Base-by-base conservation (phyloP, 1,140 invertebrate genomes). In the Pantala flavescens region DNA sequence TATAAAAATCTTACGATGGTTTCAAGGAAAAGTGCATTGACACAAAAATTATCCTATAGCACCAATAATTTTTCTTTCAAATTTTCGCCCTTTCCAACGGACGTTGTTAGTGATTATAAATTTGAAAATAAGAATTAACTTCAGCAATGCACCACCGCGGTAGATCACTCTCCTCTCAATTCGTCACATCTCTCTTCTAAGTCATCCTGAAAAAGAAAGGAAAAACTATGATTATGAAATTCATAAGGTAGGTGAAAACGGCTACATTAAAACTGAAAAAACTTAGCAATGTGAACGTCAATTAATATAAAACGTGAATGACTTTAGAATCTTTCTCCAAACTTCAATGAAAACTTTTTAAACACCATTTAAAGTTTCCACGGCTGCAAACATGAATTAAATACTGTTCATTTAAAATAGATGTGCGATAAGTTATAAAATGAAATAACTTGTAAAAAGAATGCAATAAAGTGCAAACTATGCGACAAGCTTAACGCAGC, bases 111-210 rank as follows among this genome's bases (percentile, higher is more conserved):
- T 74, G 63, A 74, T 24, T 23, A 74, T 43, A 36, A 70, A 28
- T 70, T 36, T 36, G 9, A 21, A 63, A 63, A 21, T 63, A 63
- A 16, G 12, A 63, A 21, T 63, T 21, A 49, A 21, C 49, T 16
- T 63, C n/a, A 36, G 49, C 12, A 14, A 71, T 24, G 21, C 63
- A 23, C 55, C 21, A 16, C 49, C 49, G 24, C 21, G 71, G 24
- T 70, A 78, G 73, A 7, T 79, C 79, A 28, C 79, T 78, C 70
- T 85, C 83, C 73, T 21, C 82, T 81, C 16, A 88, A 79, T 43
- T 87, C 83, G 36, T 88, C 87, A 78, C 88, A 89, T 76, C 84
- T 86, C 24, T 88, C 86, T 71, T 88, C 86, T 71, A 89, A 79
- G 71, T 88, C 86, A 23, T 86, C 84, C 86, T 88, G 75, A 73